Conservation (phyloP, 2,113 vertebrate species). For the Ceratotherium simum region DNA sequence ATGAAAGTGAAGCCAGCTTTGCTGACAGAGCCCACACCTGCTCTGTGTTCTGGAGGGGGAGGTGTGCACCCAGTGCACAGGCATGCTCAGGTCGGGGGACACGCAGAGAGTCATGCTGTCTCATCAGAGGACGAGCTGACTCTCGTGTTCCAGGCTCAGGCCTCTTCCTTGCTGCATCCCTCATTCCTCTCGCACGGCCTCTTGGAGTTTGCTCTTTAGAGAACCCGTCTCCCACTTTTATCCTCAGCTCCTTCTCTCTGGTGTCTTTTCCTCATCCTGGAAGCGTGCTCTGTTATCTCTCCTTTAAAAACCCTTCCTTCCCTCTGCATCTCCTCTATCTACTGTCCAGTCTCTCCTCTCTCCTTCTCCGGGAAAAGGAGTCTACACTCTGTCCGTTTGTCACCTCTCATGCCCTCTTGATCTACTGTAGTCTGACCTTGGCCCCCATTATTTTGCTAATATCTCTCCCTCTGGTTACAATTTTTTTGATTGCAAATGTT, state of each 20-base stretch:
- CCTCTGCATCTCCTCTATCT: background rate
- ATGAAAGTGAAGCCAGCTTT: background rate
- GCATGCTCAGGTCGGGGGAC: fast-evolving
- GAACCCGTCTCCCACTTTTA: background rate
- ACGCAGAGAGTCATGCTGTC: background rate
- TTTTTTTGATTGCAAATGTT: background rate
- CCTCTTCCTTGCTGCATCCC: background rate
- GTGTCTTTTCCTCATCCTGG: background rate
- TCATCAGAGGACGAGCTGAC: background rate
- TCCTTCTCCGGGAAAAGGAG: background rate
- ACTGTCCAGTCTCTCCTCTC: background rate
- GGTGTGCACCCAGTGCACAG: fast-evolving
- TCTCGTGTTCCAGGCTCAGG: background rate
- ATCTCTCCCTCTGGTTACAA: background rate
- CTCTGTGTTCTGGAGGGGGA: background rate
- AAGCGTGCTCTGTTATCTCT: background rate
- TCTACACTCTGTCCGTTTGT: background rate
- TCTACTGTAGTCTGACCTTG: background rate
- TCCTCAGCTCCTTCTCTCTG: background rate
- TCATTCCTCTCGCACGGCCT: background rate
- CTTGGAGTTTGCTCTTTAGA: background rate
- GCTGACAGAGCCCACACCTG: background rate
- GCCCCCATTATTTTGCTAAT: background rate
- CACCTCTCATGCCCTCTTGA: background rate
- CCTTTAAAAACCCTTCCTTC: background rate